These are phyloP conservation scores for Rallus limicola DNA, from an alignment of 2,113 vertebrate genomes.

Conservation along the genomic window DNA sequence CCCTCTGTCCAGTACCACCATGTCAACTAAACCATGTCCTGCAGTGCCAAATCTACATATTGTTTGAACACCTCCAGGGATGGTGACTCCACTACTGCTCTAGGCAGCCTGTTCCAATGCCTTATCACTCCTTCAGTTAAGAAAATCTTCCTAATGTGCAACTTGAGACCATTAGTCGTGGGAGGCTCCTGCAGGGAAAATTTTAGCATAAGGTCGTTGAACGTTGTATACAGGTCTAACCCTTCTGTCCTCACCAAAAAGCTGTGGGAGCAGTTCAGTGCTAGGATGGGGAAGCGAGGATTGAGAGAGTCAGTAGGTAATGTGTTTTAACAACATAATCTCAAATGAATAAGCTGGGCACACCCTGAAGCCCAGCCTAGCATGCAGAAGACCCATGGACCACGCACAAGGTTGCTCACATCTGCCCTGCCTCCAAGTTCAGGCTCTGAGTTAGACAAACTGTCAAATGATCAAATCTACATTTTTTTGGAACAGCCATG, in stretches of 20 bases:
- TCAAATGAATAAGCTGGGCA: neutral
- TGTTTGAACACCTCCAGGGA: no score
- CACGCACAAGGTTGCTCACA: accelerated
- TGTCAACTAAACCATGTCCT: no score
- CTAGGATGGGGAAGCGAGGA: neutral
- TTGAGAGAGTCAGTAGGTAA: neutral
- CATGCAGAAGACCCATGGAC: accelerated
- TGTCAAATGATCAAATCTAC: neutral
- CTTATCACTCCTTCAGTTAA: no score
- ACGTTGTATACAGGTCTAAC: neutral
- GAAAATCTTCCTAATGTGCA: no score
- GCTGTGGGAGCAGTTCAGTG: neutral
- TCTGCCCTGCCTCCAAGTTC: neutral
- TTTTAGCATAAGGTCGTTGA: neutral
- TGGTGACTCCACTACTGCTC: no score
- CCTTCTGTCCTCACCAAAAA: neutral
- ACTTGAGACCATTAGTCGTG: accelerated
- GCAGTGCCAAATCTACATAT: no score
- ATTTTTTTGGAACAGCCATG: neutral
- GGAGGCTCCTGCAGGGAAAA: neutral
- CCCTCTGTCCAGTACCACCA: no score
- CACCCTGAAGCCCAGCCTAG: neutral
- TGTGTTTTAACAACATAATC: neutral
- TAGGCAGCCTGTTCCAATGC: no score
- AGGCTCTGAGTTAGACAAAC: neutral